Evolutionary conservation across 2,888 invertebrate genomes (phyloP), one percentile per base, ranked within the genome.

Genomic region (Monoplex corrugatus): DNA sequence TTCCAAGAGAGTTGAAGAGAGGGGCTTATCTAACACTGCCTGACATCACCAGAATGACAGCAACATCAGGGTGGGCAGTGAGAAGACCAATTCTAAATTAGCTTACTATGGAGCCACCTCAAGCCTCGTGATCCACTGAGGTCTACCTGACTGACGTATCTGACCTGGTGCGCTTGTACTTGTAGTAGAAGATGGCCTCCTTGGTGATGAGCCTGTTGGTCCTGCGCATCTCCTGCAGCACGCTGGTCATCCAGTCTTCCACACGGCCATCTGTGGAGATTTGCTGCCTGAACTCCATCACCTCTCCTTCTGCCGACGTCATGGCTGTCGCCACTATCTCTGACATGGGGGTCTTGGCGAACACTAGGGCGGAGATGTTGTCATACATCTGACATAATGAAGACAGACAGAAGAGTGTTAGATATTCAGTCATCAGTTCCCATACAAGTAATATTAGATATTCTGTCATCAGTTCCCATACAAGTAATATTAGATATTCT

Each of bases 221-320:
- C 84, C 96, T 96, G 72, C 98, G 97, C 98, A 98, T 98, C 96
- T 98, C 98, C 6, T 96, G 96, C 35, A 98, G 96, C 5, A 98
- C 98, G 57, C 97, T 96, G 92, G 97, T 98, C 98, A 98, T 98
- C 98, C 98, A 98, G 92, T 98, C 97, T 96, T 98, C 98, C 0
- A 98, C 98, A 91, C 97, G 97, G 0, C 98, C 98, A 92, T 98
- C 97, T 0, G 98, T 97, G 87, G 97, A 96, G 0, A 98, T 97
- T 0, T 96, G 95, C 90, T 96, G 96, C 35, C 97, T 97, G 94
- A 98, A 98, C 86, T 98, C 97, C 98, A 98, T 98, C 86, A 97
- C 95, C 97, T 98, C 98, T 78, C 97, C 97, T 96, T 98, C 98
- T 89, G 97, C 97, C 0, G 98, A 98, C 92, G 98, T 97, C 97